Evolutionary conservation across 2,113 vertebrate genomes (phyloP).

Genomic region (Nothoprocta pentlandii): DNA sequence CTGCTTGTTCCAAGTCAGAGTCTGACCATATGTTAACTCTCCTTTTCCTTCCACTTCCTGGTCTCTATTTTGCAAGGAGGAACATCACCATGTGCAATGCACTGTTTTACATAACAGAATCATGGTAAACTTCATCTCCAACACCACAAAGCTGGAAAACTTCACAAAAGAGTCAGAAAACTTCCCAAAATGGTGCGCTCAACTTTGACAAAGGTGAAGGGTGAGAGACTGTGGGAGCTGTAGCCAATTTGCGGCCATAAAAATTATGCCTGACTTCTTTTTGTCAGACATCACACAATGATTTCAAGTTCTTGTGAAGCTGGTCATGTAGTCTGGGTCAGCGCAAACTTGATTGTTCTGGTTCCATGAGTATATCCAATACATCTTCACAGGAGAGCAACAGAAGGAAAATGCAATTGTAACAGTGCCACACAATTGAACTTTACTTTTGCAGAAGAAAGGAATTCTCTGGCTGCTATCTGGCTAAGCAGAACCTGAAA

Average conservation of each 20-base stretch:
- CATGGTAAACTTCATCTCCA: neutral
- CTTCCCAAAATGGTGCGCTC: neutral
- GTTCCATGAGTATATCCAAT: neutral
- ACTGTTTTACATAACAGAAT: neutral
- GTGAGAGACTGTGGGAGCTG: neutral
- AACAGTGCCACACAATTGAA: neutral
- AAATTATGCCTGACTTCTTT: neutral
- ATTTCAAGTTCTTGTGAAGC: neutral
- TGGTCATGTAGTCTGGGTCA: neutral
- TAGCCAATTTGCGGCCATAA: neutral
- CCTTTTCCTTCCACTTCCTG: neutral
- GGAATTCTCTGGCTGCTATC: neutral
- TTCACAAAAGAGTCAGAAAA: neutral
- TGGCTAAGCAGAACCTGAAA: neutral
- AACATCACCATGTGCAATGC: neutral
- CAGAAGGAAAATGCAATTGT: neutral
- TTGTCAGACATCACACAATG: neutral
- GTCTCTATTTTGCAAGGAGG: neutral
- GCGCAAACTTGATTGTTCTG: neutral
- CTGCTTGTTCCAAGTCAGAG: neutral
- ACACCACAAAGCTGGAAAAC: neutral
- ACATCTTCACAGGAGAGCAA: neutral
- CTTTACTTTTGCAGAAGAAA: neutral
- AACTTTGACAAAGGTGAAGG: neutral
- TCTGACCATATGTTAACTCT: accelerated